Conservation (phyloP, 1,140 invertebrate species). For the Monomorium pharaonis region DNA sequence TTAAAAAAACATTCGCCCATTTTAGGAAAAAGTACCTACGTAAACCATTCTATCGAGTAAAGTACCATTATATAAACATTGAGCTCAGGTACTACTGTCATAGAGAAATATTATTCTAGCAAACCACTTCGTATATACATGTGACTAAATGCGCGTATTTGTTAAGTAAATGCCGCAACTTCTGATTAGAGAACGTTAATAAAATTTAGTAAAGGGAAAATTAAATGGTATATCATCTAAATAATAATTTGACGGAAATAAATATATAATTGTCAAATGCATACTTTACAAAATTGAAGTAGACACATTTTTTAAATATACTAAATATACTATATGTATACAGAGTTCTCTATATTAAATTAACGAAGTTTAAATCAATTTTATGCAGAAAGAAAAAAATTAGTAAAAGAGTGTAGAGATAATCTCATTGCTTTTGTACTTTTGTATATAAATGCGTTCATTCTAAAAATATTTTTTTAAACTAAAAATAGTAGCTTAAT, state of each 20-base stretch:
- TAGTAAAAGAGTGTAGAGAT: not conserved
- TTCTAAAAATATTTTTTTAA: not conserved
- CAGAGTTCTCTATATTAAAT: not conserved
- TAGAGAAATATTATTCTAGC: constrained; percentile 30
- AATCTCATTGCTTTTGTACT: not conserved
- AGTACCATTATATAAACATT: constrained; percentile 1
- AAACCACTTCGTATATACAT: not conserved
- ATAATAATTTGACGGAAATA: constrained; percentile 14
- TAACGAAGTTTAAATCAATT: constrained; percentile 4
- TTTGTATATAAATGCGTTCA: not conserved
- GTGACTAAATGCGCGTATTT: not conserved
- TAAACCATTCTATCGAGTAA: not conserved
- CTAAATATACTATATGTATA: not conserved
- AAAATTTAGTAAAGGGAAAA: not conserved
- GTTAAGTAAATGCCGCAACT: constrained; percentile 16
- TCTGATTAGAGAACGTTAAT: not conserved
- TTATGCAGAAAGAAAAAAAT: not conserved
- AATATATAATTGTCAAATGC: too few species aligned
- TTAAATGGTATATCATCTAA: not conserved
- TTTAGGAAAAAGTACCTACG: not conserved
- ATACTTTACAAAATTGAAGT: too few species aligned
- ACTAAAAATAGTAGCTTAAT: not conserved
- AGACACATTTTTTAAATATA: too few species aligned
- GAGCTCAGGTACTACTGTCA: not conserved
- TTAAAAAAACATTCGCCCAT: not conserved